Evolutionary conservation across 1,140 invertebrate genomes (phyloP).

Genomic region (Potamilus streckersoni): DNA sequence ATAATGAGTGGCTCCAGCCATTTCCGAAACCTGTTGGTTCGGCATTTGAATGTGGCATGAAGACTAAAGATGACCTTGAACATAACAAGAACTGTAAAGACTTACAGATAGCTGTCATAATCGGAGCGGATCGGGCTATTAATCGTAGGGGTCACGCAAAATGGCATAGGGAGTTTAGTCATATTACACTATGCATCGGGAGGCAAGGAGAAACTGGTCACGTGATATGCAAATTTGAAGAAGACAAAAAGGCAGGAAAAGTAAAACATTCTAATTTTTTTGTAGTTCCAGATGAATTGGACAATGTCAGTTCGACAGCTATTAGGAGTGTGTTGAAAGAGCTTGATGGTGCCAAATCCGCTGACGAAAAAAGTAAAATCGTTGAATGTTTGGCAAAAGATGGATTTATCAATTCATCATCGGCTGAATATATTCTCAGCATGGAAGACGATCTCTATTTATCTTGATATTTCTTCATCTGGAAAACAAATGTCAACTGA

Average conservation of each 20-base stretch:
- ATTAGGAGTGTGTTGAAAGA: too few species aligned
- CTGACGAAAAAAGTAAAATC: too few species aligned
- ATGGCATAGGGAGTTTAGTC: constrained; percentile 4
- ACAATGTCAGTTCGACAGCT: constrained; percentile 9
- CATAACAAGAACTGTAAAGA: not conserved
- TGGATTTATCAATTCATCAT: too few species aligned
- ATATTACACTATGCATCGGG: constrained; percentile 12
- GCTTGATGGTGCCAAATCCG: too few species aligned
- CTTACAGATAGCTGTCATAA: constrained; percentile 1
- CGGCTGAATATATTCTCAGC: too few species aligned
- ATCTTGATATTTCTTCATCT: too few species aligned
- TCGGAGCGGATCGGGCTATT: constrained; percentile 8
- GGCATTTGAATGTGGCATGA: constrained; percentile 10
- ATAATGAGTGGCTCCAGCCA: constrained; percentile 4
- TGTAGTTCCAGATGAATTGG: constrained; percentile 4
- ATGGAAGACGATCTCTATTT: too few species aligned
- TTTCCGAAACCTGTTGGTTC: constrained; percentile 11
- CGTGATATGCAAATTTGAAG: not conserved
- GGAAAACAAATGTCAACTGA: too few species aligned
- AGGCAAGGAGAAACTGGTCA: constrained; percentile 8
- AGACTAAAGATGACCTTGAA: not conserved
- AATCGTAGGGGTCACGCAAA: not conserved
- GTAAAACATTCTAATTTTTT: constrained; percentile 2
- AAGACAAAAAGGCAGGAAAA: not conserved
- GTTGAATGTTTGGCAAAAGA: too few species aligned